These are phyloP conservation scores for Nephila pilipes DNA, from an alignment of 1,140 invertebrate species.

Conservation along the genomic window DNA sequence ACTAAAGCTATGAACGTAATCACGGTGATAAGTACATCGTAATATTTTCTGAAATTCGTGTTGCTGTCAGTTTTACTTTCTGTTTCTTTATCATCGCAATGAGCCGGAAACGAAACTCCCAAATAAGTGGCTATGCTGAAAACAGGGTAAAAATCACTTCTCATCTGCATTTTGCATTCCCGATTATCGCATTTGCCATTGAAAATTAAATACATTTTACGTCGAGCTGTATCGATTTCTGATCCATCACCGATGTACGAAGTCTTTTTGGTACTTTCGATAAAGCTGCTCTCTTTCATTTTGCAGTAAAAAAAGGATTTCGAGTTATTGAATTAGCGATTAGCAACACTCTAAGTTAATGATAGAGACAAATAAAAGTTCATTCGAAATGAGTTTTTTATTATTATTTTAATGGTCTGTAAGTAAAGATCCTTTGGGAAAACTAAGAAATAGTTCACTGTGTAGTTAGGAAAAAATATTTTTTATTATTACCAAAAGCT, in stretches of 20 bases:
- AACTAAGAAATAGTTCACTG: too few relatives aligned
- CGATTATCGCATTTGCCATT: neutral
- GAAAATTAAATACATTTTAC: slow-evolving; percentile 47
- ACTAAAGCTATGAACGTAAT: slow-evolving; percentile 35
- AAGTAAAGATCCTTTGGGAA: too few relatives aligned
- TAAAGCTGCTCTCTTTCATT: slow-evolving; percentile 39
- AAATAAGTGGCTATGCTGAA: slow-evolving; percentile 49
- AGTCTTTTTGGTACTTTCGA: neutral
- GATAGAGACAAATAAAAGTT: too few relatives aligned
- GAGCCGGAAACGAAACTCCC: slow-evolving; percentile 16
- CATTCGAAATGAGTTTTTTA: too few relatives aligned
- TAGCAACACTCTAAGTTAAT: neutral
- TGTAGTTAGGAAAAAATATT: too few relatives aligned
- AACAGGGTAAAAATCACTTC: slow-evolving; percentile 53
- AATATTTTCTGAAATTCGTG: slow-evolving; percentile 29
- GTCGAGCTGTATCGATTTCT: neutral
- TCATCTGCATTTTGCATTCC: slow-evolving; percentile 32
- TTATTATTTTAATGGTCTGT: too few relatives aligned
- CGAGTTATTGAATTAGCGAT: neutral
- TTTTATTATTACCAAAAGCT: too few relatives aligned
- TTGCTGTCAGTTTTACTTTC: neutral
- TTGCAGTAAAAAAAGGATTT: neutral
- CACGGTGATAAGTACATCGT: slow-evolving; percentile 1
- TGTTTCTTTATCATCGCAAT: neutral
- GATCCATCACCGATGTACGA: neutral